These are phyloP conservation scores for Andrena haemorrhoa DNA, from an alignment of 2,888 invertebrate species.

Conservation along the genomic window DNA sequence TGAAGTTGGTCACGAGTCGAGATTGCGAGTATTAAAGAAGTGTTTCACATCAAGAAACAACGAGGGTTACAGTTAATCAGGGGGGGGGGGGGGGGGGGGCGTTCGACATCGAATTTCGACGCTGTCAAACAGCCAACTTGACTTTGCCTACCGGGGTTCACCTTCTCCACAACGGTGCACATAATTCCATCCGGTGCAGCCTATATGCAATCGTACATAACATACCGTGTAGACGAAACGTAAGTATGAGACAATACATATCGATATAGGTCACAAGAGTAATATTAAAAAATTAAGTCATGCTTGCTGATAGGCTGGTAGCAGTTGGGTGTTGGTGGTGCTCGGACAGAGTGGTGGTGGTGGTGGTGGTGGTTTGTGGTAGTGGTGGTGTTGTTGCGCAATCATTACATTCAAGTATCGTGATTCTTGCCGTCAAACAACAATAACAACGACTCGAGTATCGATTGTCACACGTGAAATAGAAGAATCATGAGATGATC, in stretches of 20 bases:
- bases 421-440: conserved; percentile 2
- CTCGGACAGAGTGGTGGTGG: conserved; percentile 80
- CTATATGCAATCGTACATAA: conserved; percentile 65
- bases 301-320: conserved; percentile 83
- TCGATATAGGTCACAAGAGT: conserved; percentile 65
- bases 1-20: conserved; percentile 38
- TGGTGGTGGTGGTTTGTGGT: conserved; percentile 68
- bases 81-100: too few relatives aligned
- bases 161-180: conserved; percentile 65
- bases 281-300: conserved; percentile 77
- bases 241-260: conserved; percentile 47
- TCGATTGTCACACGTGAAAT: not conserved
- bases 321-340: conserved; percentile 83
- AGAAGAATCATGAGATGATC: not conserved
- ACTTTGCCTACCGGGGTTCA: conserved; percentile 47
- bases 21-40: not conserved
- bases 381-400: conserved; percentile 65
- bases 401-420: conserved; percentile 46
- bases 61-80: too few relatives aligned
- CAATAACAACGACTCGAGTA: not conserved
- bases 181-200: conserved; percentile 47
- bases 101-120: not conserved
- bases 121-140: conserved; percentile 39
- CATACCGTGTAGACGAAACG: conserved; percentile 40
- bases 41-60: too few relatives aligned